Conservation (phyloP, 2,888 invertebrate genomes). For the Phengaris alcon region DNA sequence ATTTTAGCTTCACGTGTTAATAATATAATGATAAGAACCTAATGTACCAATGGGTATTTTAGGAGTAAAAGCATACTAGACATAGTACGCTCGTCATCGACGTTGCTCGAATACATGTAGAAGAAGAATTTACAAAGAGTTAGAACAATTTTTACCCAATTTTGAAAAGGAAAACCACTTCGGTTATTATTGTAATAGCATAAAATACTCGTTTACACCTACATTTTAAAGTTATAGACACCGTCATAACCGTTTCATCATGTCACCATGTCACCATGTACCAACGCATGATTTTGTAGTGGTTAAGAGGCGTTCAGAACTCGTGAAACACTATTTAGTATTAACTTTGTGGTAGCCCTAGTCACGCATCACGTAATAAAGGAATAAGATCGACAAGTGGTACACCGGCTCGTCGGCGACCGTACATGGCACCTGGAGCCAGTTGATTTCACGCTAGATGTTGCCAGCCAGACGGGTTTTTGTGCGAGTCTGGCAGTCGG, state of each 20-base stretch:
- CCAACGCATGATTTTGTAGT: not conserved
- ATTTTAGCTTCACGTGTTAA: too few species aligned
- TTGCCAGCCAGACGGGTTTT: slow-evolving; percentile 16
- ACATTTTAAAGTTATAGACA: slow-evolving; percentile 9
- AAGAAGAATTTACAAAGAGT: too few species aligned
- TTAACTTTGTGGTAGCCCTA: slow-evolving; percentile 2
- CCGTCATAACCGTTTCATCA: not conserved
- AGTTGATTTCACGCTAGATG: slow-evolving; percentile 22
- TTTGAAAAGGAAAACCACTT: too few species aligned
- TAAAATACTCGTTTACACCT: not conserved
- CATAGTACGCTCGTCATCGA: too few species aligned
- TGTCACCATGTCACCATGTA: slow-evolving; percentile 12
- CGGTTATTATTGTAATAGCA: not conserved
- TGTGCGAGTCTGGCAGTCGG: not conserved
- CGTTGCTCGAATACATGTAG: too few species aligned
- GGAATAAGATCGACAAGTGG: not conserved
- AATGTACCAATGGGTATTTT: too few species aligned
- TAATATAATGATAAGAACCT: too few species aligned
- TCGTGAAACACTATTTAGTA: not conserved
- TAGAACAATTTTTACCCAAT: too few species aligned
- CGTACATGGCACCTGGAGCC: not conserved
- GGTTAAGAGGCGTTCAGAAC: not conserved
- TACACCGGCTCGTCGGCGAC: not conserved
- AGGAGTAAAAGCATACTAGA: too few species aligned
- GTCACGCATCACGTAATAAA: slow-evolving; percentile 8